phyloP scores from a whole-genome alignment of 2,888 invertebrate species.

The Buathra laborator region DNA sequence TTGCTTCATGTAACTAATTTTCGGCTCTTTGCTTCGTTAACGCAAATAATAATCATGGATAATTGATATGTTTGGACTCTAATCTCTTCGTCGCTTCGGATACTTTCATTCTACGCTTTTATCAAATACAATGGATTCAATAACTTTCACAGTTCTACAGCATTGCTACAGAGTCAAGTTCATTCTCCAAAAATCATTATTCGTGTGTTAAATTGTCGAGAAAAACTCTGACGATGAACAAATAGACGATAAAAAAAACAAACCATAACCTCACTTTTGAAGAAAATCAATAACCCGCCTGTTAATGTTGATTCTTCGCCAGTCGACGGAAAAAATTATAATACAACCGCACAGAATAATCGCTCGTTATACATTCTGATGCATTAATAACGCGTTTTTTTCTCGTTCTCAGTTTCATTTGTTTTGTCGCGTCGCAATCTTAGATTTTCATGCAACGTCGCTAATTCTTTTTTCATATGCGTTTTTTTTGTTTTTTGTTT shows the following conservation, averaged over 20 bases:
- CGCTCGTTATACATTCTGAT: neutral
- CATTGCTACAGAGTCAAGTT: neutral
- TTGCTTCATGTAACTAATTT: neutral
- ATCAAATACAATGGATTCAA: no score
- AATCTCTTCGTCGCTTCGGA: neutral
- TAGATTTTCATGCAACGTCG: neutral
- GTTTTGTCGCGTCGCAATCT: neutral
- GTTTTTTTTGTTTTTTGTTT: conserved; percentile 34
- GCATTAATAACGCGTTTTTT: neutral
- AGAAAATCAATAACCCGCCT: conserved; percentile 70
- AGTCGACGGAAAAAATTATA: neutral
- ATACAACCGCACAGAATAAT: neutral
- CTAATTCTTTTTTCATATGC: neutral
- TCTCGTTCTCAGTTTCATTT: neutral
- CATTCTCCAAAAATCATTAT: neutral
- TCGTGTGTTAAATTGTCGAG: no score
- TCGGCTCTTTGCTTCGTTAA: neutral
- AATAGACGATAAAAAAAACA: conserved; percentile 53
- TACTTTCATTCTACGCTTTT: no score
- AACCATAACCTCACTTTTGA: conserved; percentile 81
- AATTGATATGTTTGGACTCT: neutral
- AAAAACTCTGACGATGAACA: neutral
- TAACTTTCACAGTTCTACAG: neutral
- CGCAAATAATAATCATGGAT: neutral
- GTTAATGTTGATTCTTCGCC: conserved; percentile 14